These are phyloP conservation scores for Drosophila pectinifera DNA, from an alignment of 1,140 invertebrate species.

Conservation along the genomic window DNA sequence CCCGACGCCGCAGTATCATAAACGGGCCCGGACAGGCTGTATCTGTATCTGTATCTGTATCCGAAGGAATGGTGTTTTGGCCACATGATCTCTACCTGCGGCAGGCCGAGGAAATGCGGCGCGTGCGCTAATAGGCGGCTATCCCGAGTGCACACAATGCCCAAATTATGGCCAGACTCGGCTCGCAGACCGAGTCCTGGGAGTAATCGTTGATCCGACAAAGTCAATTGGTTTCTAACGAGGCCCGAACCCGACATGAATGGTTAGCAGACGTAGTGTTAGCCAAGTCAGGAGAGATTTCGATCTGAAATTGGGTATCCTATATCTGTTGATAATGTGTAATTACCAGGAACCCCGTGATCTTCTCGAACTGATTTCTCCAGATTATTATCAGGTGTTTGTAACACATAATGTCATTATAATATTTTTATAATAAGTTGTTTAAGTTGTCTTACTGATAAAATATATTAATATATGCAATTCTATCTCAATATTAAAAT, in stretches of 20 bases:
- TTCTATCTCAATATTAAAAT: too few relatives aligned
- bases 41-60: background rate
- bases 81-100: constrained; percentile 46
- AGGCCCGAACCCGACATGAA: constrained; percentile 42
- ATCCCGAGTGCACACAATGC: constrained; percentile 42
- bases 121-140: constrained; percentile 51
- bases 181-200: constrained; percentile 7
- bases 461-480: too few relatives aligned
- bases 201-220: constrained; percentile 57
- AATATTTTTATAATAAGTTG: background rate
- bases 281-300: background rate
- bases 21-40: constrained; percentile 3
- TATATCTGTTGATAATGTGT: background rate
- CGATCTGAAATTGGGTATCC: background rate
- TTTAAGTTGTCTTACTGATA: too few relatives aligned
- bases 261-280: constrained; percentile 2
- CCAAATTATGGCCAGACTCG: constrained; percentile 63
- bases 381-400: background rate
- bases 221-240: constrained; percentile 81
- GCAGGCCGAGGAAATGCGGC: constrained; percentile 19
- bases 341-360: background rate
- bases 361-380: too few relatives aligned
- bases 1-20: constrained; percentile 41
- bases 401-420: background rate
- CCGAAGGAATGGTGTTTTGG: background rate